phyloP scores from a whole-genome alignment of 2,113 vertebrate species.

The Pygathrix nemaeus region DNA sequence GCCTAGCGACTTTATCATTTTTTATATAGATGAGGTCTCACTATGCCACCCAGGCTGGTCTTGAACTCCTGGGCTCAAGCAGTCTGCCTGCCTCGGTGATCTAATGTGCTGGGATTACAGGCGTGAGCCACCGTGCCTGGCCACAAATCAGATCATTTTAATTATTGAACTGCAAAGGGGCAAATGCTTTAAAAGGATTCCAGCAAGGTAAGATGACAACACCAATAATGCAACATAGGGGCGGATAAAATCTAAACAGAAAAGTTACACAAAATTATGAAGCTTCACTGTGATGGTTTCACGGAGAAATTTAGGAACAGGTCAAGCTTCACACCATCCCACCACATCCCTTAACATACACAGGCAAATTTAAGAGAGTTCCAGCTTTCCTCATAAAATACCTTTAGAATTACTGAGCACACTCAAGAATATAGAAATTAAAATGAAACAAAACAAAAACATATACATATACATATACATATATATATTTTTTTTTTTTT shows the following conservation, averaged over 20 bases:
- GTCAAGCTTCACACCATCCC: not conserved
- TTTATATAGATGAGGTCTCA: not conserved
- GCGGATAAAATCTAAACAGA: not conserved
- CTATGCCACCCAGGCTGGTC: not conserved
- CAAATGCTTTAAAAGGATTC: not conserved
- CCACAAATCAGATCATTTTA: not conserved
- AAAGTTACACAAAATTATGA: not conserved
- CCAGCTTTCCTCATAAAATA: not conserved
- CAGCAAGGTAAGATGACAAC: not conserved
- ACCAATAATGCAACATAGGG: not conserved
- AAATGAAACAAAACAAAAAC: not conserved
- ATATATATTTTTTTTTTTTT: no score
- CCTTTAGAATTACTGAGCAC: not conserved
- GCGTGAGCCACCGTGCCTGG: not conserved
- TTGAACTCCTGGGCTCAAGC: not conserved
- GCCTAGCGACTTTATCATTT: not conserved
- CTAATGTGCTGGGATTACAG: not conserved
- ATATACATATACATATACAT: not conserved
- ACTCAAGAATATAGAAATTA: not conserved
- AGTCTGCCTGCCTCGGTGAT: not conserved
- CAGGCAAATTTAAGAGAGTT: rapidly evolving
- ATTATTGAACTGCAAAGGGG: not conserved
- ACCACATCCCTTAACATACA: no score
- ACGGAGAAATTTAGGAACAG: not conserved
- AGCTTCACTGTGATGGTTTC: not conserved